Evolutionary conservation across 2,113 vertebrate genomes (phyloP).

Genomic region (Trinectes maculatus): DNA sequence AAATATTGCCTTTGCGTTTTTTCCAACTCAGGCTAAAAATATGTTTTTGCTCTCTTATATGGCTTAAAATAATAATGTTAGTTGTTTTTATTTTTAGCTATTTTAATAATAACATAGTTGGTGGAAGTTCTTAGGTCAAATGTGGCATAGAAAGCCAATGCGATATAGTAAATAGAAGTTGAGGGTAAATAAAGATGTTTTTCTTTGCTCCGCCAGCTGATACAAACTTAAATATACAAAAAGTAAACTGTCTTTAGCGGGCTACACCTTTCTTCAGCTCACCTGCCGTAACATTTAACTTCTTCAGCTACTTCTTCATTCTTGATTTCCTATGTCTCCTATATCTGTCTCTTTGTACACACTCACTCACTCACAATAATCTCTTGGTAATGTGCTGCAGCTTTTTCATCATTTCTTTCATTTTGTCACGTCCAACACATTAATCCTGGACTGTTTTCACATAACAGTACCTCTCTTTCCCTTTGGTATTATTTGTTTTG

Average conservation of each 20-base stretch:
- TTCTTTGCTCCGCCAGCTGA: not conserved
- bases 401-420: conserved; percentile 10
- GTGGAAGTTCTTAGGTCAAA: too few relatives aligned
- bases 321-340: conserved; percentile 1
- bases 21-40: conserved; percentile 21
- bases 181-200: not conserved
- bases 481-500: conserved; percentile 41
- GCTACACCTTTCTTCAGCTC: not conserved
- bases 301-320: not conserved
- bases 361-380: conserved; percentile 19
- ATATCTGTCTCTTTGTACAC: conserved; percentile 17
- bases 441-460: conserved; percentile 1
- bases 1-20: conserved; percentile 17
- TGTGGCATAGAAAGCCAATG: too few relatives aligned
- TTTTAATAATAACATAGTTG: too few relatives aligned
- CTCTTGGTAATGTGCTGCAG: conserved; percentile 20
- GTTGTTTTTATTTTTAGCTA: too few relatives aligned
- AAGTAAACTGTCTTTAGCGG: not conserved
- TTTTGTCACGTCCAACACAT: conserved; percentile 18
- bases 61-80: conserved; percentile 3
- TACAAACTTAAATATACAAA: conserved; percentile 6
- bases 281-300: not conserved
- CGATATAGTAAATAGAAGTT: too few relatives aligned
- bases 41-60: not conserved
- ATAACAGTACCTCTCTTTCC: conserved; percentile 2